Base-by-base conservation (phyloP, 2,888 invertebrate species). In the Creontiades dilutus region DNA sequence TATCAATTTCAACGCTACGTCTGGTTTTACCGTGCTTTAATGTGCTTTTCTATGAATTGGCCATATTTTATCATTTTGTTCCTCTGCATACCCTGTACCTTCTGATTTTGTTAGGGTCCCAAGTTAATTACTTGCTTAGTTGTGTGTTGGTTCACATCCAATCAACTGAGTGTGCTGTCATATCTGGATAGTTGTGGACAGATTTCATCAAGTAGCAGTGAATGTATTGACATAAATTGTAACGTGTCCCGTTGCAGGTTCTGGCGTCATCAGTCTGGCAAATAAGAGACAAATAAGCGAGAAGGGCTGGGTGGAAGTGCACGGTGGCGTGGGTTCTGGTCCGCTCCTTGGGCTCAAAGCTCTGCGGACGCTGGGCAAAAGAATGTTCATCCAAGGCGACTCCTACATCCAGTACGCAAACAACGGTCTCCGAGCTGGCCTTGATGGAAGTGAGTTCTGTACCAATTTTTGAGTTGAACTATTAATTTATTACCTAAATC, bases 271-370 rank as follows among this genome's bases (percentile, higher is more conserved):
- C 85, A 95, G 96, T 92, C 93, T 97, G 19, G 95, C 96, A 9
- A 96, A 96, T 92, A 95, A 97, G 90, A 95, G 97, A 92, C 94
- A 98, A 16, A 94, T 97, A 89, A 96, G 97, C 0, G 96, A 97
- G 88, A 96, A 96, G 93, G 96, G 97, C 16, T 98, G 98, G 98
- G 94, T 97, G 5, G 98, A 99, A 94, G 93, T 97, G 14, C 98
- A 98, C 93, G 93, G 96, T 88, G 96, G 97, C 0, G 97, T 96
- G 86, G 98, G 98, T 0, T 97, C 96, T 93, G 98, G 98, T 0
- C 96, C 97, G 0, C 94, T 96, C 0, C 92, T 97, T 80, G 96
- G 96, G 0, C 93, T 98, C 4, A 97, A 97, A 93, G 96, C 96
- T 88, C 97, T 97, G 92, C 94, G 97, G 90, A 96, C 96, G 14